Evolutionary conservation across 1,140 invertebrate species (phyloP).

Genomic region (Danaus plexippus): DNA sequence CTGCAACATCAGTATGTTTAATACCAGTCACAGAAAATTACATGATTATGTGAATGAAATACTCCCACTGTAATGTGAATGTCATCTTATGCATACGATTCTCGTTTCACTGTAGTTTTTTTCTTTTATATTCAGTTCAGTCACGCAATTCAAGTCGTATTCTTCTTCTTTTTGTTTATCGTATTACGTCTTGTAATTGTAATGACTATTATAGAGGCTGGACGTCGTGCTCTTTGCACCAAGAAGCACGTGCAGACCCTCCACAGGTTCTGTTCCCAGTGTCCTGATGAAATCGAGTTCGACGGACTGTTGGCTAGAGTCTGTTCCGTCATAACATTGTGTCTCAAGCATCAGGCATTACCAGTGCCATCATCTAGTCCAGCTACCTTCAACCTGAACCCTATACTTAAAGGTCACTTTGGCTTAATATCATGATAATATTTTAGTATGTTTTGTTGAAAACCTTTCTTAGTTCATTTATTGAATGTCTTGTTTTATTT

Average conservation of each 20-base stretch:
- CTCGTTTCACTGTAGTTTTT: too few species aligned
- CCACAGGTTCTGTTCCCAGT: constrained; percentile 76
- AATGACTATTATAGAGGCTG: constrained; percentile 66
- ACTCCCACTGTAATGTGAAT: too few species aligned
- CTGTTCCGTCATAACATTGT: constrained; percentile 76
- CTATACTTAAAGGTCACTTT: constrained; percentile 56
- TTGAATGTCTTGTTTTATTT: too few species aligned
- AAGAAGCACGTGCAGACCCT: constrained; percentile 75
- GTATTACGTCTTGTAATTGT: neutral
- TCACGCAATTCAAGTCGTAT: too few species aligned
- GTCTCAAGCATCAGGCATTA: constrained; percentile 75
- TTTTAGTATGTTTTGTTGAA: too few species aligned
- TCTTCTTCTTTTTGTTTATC: constrained; percentile 1
- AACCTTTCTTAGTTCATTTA: too few species aligned
- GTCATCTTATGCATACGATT: too few species aligned
- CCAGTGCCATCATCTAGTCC: constrained; percentile 74
- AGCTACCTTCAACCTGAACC: constrained; percentile 64
- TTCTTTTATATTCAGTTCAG: too few species aligned
- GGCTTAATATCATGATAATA: too few species aligned
- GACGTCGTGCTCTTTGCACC: constrained; percentile 73
- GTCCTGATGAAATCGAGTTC: constrained; percentile 77
- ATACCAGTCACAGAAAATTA: too few species aligned
- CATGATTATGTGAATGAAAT: too few species aligned
- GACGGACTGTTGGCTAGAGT: constrained; percentile 75
- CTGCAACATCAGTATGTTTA: constrained; percentile 75